A percentile compares a stretch with the other conserved stretches of the same genome.
These are phyloP conservation scores for Oncorhynchus keta DNA, from an alignment of 2,113 vertebrate species.

Conservation along the genomic window DNA sequence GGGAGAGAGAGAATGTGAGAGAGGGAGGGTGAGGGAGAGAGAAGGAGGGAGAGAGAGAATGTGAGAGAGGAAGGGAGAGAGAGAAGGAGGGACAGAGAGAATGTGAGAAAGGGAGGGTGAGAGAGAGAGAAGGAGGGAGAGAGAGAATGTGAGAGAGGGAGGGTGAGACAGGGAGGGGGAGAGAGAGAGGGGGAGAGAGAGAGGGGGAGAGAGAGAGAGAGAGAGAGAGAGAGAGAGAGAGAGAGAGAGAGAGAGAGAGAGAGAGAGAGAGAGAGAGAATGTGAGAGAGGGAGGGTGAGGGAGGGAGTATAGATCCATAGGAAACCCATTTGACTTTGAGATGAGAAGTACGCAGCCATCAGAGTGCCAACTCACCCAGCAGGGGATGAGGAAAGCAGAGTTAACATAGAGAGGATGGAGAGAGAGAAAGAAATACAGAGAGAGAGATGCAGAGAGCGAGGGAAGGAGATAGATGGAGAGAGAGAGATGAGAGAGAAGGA, in stretches of 20 bases:
- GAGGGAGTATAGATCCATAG: conserved; percentile 6
- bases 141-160: conserved; percentile 17
- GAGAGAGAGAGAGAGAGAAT: conserved; percentile 27
- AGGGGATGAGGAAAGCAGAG: background rate
- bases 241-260: too few relatives aligned
- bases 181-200: conserved; percentile 6
- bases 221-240: conserved; percentile 27
- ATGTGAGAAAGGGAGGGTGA: conserved; percentile 3
- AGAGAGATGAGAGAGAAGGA: background rate
- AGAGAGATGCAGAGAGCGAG: background rate
- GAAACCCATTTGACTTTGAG: conserved; percentile 42
- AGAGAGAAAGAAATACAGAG: background rate
- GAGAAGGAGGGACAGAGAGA: conserved; percentile 21
- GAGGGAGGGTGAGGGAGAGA: background rate
- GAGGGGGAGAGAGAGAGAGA: background rate
- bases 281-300: conserved; percentile 20
- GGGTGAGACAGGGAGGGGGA: too few relatives aligned
- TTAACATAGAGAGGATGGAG: background rate
- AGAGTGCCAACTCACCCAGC: conserved; percentile 20
- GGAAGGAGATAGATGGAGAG: background rate
- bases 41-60: conserved; percentile 24
- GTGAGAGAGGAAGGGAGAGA: conserved; percentile 17
- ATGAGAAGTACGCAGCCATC: conserved; percentile 25
- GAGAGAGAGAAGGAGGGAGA: conserved; percentile 8
- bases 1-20: conserved; percentile 1